A percentile compares a stretch with the other conserved stretches of the same genome.
These are phyloP conservation scores for Ploceus nigricollis DNA, from an alignment of 2,113 vertebrate species.

Conservation along the genomic window DNA sequence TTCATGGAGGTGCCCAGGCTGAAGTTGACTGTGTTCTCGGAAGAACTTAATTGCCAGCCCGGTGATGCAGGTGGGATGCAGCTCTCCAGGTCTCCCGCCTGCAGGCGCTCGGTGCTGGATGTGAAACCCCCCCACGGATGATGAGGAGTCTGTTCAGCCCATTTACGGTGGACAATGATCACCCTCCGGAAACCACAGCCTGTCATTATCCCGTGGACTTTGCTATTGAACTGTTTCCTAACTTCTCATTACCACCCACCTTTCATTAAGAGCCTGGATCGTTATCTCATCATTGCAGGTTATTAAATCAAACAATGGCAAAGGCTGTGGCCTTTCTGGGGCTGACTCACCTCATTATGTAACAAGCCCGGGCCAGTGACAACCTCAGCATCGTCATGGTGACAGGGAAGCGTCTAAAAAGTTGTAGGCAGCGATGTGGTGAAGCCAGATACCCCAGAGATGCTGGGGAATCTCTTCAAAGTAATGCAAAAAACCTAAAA, in stretches of 20 bases:
- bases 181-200: neutral
- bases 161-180: neutral
- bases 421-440: neutral
- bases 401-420: neutral
- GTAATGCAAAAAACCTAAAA: neutral
- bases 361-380: neutral
- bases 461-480: neutral
- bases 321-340: slow-evolving; percentile 4
- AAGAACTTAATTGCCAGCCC: neutral
- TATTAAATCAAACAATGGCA: slow-evolving; percentile 38
- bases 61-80: neutral
- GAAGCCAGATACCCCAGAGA: neutral
- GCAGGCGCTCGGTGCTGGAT: neutral
- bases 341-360: slow-evolving; percentile 26
- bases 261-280: slow-evolving; percentile 32
- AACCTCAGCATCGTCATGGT: neutral
- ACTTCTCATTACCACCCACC: slow-evolving; percentile 18
- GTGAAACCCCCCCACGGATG: neutral
- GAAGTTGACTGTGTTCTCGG: neutral
- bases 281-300: slow-evolving; percentile 36
- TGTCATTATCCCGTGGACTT: neutral
- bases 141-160: neutral
- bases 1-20: neutral
- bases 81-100: neutral
- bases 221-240: slow-evolving; percentile 1